phyloP scores from a whole-genome alignment of 2,888 invertebrate species.

The Eurytoma californica region DNA sequence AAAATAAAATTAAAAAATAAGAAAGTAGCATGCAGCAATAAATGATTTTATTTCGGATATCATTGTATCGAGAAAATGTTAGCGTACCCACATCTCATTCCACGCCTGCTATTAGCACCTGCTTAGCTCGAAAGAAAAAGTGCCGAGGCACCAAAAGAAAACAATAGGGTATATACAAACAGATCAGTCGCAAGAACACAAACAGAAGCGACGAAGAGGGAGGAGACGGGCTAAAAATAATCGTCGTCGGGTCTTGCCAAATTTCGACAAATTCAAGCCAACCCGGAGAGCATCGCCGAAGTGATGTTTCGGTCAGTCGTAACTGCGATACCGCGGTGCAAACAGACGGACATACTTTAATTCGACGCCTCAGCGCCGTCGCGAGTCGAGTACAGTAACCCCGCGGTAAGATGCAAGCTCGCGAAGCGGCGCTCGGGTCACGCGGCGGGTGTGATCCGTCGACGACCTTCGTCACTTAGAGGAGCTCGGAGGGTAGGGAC shows the following conservation, averaged over 20 bases:
- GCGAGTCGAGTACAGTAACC: neutral
- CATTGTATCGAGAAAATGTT: too few relatives aligned
- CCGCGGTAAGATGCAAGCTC: conserved; percentile 13
- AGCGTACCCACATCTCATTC: too few relatives aligned
- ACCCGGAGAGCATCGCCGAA: conserved; percentile 46
- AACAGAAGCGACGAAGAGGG: conserved; percentile 16
- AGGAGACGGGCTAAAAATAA: conserved; percentile 69
- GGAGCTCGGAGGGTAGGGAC: neutral
- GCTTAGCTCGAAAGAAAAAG: neutral
- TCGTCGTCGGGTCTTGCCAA: conserved; percentile 69
- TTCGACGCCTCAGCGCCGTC: too few relatives aligned
- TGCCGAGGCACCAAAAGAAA: neutral
- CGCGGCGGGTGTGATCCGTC: neutral
- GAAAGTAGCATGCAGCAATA: too few relatives aligned
- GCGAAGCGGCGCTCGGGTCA: conserved; percentile 1
- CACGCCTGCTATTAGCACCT: neutral
- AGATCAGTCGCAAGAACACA: neutral
- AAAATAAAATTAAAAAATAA: too few relatives aligned
- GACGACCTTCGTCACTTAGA: conserved; percentile 34
- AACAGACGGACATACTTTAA: neutral
- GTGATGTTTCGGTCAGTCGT: conserved; percentile 52
- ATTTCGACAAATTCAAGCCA: conserved; percentile 69
- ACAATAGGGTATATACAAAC: conserved; percentile 10
- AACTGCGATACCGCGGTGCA: conserved; percentile 49
- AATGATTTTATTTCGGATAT: too few relatives aligned